Evolutionary conservation across 2,113 vertebrate genomes (phyloP).

Genomic region (Stomatorhinus ivindoensis): DNA sequence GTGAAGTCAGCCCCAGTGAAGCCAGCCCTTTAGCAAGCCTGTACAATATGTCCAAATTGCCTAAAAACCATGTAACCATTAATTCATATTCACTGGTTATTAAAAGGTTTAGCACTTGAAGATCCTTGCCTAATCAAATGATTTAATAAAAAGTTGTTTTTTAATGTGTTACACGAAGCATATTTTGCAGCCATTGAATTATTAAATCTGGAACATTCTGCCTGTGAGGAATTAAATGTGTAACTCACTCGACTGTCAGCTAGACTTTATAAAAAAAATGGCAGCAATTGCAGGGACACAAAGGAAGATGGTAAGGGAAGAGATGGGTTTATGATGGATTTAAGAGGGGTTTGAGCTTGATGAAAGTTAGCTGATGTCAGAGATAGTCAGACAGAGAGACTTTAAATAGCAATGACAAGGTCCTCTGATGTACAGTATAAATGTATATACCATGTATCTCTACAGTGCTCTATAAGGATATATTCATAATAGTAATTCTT

Average conservation of each 20-base stretch:
- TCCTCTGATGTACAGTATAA: neutral
- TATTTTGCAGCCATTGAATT: slow-evolving; percentile 4
- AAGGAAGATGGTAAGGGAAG: neutral
- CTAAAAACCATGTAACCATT: neutral
- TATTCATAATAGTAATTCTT: neutral
- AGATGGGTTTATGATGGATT: neutral
- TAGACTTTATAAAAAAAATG: neutral
- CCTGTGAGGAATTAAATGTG: slow-evolving; percentile 9
- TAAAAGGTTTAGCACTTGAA: neutral
- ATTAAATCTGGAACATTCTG: neutral
- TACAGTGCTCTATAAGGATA: neutral
- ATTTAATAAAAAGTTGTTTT: neutral
- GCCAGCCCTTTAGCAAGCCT: neutral
- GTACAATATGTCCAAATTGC: neutral
- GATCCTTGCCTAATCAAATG: neutral
- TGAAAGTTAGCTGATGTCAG: neutral
- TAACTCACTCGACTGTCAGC: neutral
- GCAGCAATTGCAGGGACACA: neutral
- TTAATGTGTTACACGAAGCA: neutral
- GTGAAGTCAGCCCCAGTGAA: too few species aligned
- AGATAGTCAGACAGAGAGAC: neutral
- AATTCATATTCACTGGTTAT: neutral
- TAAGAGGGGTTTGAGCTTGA: neutral
- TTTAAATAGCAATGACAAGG: neutral
- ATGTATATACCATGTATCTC: neutral